phyloP scores from a whole-genome alignment of 2,797 vertebrate species.

The Neosilurus mollespiculum region DNA sequence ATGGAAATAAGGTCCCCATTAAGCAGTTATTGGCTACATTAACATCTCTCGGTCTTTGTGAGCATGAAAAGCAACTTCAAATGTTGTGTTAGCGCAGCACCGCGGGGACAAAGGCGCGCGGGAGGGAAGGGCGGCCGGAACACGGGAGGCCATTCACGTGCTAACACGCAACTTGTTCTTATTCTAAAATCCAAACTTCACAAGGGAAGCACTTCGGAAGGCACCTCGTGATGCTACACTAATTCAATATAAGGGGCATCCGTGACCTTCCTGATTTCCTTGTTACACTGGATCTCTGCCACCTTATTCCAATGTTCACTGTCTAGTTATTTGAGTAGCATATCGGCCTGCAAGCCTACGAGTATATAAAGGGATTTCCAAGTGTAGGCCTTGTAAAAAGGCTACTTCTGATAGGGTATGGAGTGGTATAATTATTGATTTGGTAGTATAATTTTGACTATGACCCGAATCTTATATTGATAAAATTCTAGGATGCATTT shows the following conservation, averaged over 20 bases:
- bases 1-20: conserved; percentile 48
- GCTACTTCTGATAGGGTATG: too few species aligned
- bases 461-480: background rate
- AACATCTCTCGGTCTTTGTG: conserved; percentile 49
- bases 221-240: conserved; percentile 54
- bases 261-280: conserved; percentile 47
- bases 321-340: background rate
- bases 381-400: background rate
- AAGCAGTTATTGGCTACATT: conserved; percentile 45
- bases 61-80: conserved; percentile 51
- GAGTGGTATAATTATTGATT: too few species aligned
- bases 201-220: conserved; percentile 48
- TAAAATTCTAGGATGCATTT: background rate
- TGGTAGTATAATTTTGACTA: too few species aligned
- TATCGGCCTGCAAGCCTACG: background rate
- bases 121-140: conserved; percentile 48
- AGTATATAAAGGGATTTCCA: background rate
- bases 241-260: conserved; percentile 64
- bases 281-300: background rate
- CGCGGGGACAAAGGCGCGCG: conserved; percentile 46
- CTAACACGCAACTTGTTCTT: conserved; percentile 52
- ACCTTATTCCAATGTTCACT: background rate
- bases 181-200: conserved; percentile 51
- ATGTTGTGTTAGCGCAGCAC: conserved; percentile 47
- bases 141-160: conserved; percentile 49